phyloP scores from a whole-genome alignment of 2,888 invertebrate genomes.

The Colostygia pectinataria region DNA sequence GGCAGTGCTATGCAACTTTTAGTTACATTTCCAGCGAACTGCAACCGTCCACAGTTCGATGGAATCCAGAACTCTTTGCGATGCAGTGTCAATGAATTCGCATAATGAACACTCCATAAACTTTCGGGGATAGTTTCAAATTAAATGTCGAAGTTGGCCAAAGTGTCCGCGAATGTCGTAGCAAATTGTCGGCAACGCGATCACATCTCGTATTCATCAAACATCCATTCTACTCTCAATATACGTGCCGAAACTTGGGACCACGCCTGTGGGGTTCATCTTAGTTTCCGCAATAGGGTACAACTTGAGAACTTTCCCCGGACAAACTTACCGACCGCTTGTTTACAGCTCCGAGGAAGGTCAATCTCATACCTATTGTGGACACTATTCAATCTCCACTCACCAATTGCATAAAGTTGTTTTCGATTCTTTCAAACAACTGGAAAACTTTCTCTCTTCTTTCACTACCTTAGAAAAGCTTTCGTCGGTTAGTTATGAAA shows the following conservation, averaged over 20 bases:
- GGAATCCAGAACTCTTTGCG: constrained; percentile 63
- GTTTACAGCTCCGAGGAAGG: constrained; percentile 58
- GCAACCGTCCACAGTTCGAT: constrained; percentile 60
- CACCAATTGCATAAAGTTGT: background rate
- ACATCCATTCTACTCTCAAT: constrained; percentile 69
- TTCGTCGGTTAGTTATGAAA: constrained; percentile 47
- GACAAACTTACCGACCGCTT: constrained; percentile 63
- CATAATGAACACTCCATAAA: constrained; percentile 54
- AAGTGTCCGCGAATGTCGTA: constrained; percentile 33
- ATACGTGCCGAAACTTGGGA: constrained; percentile 67
- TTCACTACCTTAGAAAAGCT: constrained; percentile 25
- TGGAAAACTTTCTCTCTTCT: background rate
- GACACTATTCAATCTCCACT: constrained; percentile 2
- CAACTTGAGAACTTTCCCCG: constrained; percentile 58
- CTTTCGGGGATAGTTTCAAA: constrained; percentile 53
- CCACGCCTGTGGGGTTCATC: constrained; percentile 68
- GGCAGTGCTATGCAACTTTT: constrained; percentile 63
- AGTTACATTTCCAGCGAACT: constrained; percentile 62
- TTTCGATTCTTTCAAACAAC: background rate
- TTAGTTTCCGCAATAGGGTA: constrained; percentile 62
- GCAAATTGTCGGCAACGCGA: constrained; percentile 47
- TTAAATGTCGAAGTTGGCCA: constrained; percentile 41
- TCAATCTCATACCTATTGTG: constrained; percentile 38
- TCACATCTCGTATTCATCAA: constrained; percentile 70
- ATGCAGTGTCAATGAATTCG: constrained; percentile 60